Evolutionary conservation across 2,888 invertebrate genomes (phyloP), one percentile per base, ranked within the genome.

Genomic region (Drosophila meridiana): DNA sequence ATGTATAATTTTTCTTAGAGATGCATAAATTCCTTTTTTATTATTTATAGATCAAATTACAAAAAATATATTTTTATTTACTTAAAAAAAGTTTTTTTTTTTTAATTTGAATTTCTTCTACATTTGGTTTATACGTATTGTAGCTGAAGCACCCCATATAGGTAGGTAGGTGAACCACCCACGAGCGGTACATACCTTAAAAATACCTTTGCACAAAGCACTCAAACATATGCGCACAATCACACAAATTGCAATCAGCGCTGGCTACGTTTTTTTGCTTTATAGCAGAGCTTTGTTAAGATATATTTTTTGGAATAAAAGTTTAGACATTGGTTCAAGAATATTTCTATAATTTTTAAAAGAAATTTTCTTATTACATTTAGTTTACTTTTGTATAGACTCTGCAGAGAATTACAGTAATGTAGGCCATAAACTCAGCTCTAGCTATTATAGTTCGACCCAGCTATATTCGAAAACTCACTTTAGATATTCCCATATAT

Each of bases 161-260:
- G n/a, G 11, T 0, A 32, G 28, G 47, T 28, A 7, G 28, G 50
- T n/a, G 5, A 52, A 4, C 48, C 48, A 30, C 48, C 50, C n/a
- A 34, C 50, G 20, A 32, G 34, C 6, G n/a, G 52, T 52, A 52
- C 52, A 52, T 52, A 52, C 55, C 55, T 40, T 36, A 14, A 55
- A 36, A 55, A 38, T 40, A 40, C 40, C 55, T 55, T 28, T n/a
- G 3, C 28, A 28, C 55, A 38, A 36, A 14, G 60, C 30, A 55
- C 38, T 55, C 55, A 40, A 55, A 55, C 55, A 55, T 55, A 55
- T 55, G 55, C 55, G 55, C 55, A 55, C 38, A 55, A 55, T 55
- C 55, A n/a, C 45, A 58, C 7, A 58, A 34, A 47, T 47, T 36
- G 34, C 13, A 47, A 28, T 36, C n/a, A 11, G 13, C 38, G 30